phyloP scores from a whole-genome alignment of 2,888 invertebrate species.

The Hyposoter dolosus region DNA sequence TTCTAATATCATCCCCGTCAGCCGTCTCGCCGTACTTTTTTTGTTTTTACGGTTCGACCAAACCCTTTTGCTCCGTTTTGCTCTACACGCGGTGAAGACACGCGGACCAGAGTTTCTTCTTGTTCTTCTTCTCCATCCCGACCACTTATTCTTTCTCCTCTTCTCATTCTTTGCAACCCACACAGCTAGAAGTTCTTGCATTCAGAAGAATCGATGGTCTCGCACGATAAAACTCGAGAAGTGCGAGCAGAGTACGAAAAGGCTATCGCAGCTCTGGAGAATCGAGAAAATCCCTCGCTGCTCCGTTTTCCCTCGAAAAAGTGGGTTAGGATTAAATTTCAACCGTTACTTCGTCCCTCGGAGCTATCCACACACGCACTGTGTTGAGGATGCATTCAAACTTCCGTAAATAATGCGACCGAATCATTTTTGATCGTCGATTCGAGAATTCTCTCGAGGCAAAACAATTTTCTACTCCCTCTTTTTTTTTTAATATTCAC shows the following conservation, averaged over 20 bases:
- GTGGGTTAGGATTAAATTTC: constrained; percentile 55
- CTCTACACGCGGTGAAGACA: constrained; percentile 42
- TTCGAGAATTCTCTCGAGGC: constrained; percentile 36
- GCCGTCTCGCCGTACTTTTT: constrained; percentile 54
- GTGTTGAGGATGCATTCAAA: constrained; percentile 26
- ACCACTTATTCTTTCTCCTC: constrained; percentile 23
- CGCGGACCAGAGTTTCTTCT: constrained; percentile 34
- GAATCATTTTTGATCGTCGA: constrained; percentile 47
- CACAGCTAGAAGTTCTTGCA: constrained; percentile 32
- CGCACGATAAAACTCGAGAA: constrained; percentile 62
- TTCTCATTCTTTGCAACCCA: constrained; percentile 19
- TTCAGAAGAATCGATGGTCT: constrained; percentile 63
- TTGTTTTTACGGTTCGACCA: constrained; percentile 38
- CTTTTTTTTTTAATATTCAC: constrained; percentile 29
- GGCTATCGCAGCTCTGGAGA: not conserved
- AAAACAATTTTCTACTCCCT: constrained; percentile 32
- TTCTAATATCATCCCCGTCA: constrained; percentile 76
- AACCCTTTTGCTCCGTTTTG: constrained; percentile 34
- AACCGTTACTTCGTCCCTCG: constrained; percentile 21
- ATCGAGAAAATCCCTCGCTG: constrained; percentile 38
- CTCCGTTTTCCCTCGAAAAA: constrained; percentile 28
- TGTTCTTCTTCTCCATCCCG: not conserved
- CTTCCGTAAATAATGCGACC: constrained; percentile 40
- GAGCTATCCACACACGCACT: constrained; percentile 4
- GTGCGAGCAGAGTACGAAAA: not conserved